phyloP scores from a whole-genome alignment of 2,113 vertebrate species.

The Platichthys flesus region DNA sequence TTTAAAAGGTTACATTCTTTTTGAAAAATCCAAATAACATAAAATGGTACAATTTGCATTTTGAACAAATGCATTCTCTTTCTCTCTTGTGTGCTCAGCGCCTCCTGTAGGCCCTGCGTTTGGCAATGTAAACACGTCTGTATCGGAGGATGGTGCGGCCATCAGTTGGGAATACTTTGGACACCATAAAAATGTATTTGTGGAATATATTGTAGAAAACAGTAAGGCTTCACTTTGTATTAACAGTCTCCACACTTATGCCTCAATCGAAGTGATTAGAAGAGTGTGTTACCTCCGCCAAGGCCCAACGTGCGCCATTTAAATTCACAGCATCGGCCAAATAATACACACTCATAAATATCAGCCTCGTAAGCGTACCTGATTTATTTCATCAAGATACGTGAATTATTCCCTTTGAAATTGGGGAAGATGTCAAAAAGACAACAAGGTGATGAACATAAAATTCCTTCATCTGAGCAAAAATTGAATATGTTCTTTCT shows the following conservation, averaged over 20 bases:
- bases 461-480: no score
- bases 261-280: not conserved
- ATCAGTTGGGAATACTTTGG: slow-evolving; percentile 96
- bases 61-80: slow-evolving; percentile 38
- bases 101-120: slow-evolving; percentile 86
- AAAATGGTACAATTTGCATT: not conserved
- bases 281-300: no score
- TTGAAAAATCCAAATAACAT: not conserved
- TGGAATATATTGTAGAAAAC: slow-evolving; percentile 96
- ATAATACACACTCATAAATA: no score
- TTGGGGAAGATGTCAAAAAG: no score
- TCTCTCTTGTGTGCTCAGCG: slow-evolving; percentile 84
- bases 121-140: slow-evolving; percentile 88
- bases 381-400: no score
- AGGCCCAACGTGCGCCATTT: no score
- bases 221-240: slow-evolving; percentile 87
- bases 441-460: no score
- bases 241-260: not conserved
- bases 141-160: slow-evolving; percentile 88
- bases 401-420: no score
- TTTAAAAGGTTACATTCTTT: slow-evolving; percentile 8
- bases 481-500: no score
- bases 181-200: slow-evolving; percentile 91
- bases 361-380: no score
- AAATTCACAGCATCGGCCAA: not conserved